These are phyloP conservation scores for Leptopilina syphax DNA, from an alignment of 2,888 invertebrate genomes.

Conservation along the genomic window DNA sequence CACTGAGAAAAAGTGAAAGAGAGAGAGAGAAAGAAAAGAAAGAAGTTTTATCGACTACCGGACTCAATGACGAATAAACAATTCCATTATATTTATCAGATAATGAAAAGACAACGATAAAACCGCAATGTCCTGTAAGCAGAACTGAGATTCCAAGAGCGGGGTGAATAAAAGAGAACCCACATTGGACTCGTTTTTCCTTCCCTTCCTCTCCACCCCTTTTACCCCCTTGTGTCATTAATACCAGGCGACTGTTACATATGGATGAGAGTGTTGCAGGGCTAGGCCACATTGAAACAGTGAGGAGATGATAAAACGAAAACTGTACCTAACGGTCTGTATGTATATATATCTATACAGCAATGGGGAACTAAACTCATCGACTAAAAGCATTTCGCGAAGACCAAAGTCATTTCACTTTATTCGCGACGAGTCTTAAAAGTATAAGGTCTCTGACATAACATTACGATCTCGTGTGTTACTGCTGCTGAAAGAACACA, in stretches of 20 bases:
- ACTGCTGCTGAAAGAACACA: background rate
- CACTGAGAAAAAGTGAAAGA: too few species aligned
- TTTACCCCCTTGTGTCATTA: conserved; percentile 70
- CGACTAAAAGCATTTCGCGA: conserved; percentile 76
- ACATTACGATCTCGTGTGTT: background rate
- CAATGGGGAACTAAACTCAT: conserved; percentile 74
- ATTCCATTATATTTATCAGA: conserved; percentile 74
- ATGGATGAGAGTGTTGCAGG: conserved; percentile 73
- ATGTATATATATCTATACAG: conserved; percentile 51
- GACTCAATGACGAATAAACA: conserved; percentile 64
- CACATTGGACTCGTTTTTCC: conserved; percentile 59
- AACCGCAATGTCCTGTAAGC: conserved; percentile 62
- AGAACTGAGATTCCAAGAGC: conserved; percentile 45
- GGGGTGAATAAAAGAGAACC: conserved; percentile 63
- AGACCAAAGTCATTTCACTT: conserved; percentile 69
- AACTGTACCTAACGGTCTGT: conserved; percentile 68
- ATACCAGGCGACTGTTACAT: conserved; percentile 77
- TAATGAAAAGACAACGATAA: conserved; percentile 71
- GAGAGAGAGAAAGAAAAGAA: too few species aligned
- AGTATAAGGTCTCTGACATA: background rate
- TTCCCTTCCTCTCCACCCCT: too few species aligned
- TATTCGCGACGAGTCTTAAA: conserved; percentile 60
- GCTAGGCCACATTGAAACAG: conserved; percentile 65
- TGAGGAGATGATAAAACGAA: conserved; percentile 59
- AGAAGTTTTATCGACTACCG: background rate